These are phyloP conservation scores for Grus americana DNA, from an alignment of 2,113 vertebrate genomes.

Conservation along the genomic window DNA sequence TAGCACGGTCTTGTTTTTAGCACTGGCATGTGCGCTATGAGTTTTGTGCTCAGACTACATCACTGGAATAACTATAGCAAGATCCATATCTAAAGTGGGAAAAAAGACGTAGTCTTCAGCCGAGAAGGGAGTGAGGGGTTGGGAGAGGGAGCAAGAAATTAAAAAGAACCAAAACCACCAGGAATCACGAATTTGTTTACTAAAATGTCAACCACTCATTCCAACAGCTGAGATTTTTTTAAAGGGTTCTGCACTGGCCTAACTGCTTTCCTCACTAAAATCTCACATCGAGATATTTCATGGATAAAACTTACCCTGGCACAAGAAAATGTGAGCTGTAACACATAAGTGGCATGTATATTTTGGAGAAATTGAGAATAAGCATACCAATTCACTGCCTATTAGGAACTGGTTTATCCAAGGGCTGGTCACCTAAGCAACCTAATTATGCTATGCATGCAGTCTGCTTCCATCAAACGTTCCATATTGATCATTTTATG, in stretches of 20 bases:
- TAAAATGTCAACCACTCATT: neutral
- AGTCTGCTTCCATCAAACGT: neutral
- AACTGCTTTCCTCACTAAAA: neutral
- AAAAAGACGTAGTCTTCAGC: neutral
- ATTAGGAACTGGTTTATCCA: neutral
- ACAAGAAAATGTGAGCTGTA: neutral
- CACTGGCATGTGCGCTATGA: neutral
- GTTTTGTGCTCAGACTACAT: neutral
- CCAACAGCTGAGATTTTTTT: neutral
- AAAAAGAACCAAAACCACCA: neutral
- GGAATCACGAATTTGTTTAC: neutral
- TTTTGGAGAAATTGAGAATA: neutral
- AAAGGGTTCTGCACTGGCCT: neutral
- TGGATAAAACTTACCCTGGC: neutral
- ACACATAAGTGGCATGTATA: neutral
- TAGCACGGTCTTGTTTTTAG: neutral
- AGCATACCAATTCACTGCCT: neutral
- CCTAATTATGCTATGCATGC: neutral
- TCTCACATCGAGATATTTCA: neutral
- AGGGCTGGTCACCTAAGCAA: neutral
- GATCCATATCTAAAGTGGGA: neutral
- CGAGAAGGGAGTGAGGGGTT: neutral
- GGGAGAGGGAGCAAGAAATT: neutral
- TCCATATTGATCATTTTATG: neutral
- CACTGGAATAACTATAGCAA: neutral